Evolutionary conservation across 2,113 vertebrate species (phyloP), one percentile per base, ranked within the genome.

Genomic region (Leiothrix lutea): DNA sequence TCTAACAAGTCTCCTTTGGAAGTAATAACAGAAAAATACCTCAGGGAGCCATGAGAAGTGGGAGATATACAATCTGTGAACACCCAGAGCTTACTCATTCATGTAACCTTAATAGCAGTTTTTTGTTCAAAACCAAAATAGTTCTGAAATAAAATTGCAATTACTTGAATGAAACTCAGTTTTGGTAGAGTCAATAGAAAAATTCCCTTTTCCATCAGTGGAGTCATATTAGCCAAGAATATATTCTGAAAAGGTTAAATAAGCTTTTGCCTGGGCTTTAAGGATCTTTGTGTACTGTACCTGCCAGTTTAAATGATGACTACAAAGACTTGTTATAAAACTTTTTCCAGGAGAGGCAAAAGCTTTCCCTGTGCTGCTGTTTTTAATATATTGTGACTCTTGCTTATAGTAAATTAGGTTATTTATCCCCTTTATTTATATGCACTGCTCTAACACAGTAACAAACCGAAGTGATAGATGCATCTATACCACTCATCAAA

Each of bases 341-440:
- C 82, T 95, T 95, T 88, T 85, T 95, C 60, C 80, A 92, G 69
- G 40, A 93, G 89, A 91, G 66, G 45, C 5, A 0, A 91, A 91
- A 91, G 84, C 91, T 95, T 92, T 94, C 66, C 73, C 33, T 28
- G 24, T 90, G 82, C 77, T 82, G 53, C 73, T 24, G 18, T 85
- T 93, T 94, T 91, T 95, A 94, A 97, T 92, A 95, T 65, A 95
- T 80, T 84, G 53, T 35, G 48, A 79, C 69, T 91, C 86, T 75
- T 71, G 67, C 57, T 83, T 31, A 44, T 24, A 74, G 82, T 84
- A 90, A 97, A 94, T 96, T 74, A 92, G 79, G 90, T 93, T 96
- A 96, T 97, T 96, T 96, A 92, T 96, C 90, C 82, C 65, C 29
- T 94, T 96, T 94, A 86, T 88, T 92, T 90, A 95, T 94, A 92